Conservation (phyloP, 2,113 vertebrate genomes). For the Natator depressus region DNA sequence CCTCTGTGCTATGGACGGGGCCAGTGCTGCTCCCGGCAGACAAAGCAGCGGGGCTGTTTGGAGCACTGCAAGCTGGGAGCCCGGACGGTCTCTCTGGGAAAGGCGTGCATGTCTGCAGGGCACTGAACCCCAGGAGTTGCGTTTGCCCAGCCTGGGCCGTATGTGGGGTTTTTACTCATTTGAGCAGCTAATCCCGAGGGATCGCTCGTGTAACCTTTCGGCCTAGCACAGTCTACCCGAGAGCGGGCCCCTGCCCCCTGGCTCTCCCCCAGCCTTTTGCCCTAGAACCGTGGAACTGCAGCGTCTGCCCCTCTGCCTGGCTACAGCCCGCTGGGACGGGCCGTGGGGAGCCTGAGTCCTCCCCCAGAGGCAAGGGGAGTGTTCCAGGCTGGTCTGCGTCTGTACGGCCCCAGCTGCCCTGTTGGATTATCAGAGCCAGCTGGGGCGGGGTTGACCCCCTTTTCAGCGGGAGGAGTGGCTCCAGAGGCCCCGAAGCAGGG, state of each 20-base stretch:
- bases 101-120: background rate
- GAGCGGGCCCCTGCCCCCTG: background rate
- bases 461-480: too few relatives aligned
- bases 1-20: rapidly evolving
- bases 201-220: rapidly evolving
- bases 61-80: rapidly evolving
- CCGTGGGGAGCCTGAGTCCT: background rate
- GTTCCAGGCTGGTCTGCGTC: background rate
- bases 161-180: too few relatives aligned
- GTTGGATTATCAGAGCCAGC: too few relatives aligned
- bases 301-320: background rate
- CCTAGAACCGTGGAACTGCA: too few relatives aligned
- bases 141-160: background rate
- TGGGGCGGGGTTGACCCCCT: too few relatives aligned
- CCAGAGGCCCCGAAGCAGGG: too few relatives aligned
- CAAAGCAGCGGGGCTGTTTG: background rate
- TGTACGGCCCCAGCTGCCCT: background rate
- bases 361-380: background rate
- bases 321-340: background rate
- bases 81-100: background rate
- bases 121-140: background rate
- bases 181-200: background rate
- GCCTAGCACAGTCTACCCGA: background rate
- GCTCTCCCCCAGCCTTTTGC: background rate
- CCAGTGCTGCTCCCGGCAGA: background rate